phyloP scores from a whole-genome alignment of 2,113 vertebrate species.

The Dromiciops gliroides region DNA sequence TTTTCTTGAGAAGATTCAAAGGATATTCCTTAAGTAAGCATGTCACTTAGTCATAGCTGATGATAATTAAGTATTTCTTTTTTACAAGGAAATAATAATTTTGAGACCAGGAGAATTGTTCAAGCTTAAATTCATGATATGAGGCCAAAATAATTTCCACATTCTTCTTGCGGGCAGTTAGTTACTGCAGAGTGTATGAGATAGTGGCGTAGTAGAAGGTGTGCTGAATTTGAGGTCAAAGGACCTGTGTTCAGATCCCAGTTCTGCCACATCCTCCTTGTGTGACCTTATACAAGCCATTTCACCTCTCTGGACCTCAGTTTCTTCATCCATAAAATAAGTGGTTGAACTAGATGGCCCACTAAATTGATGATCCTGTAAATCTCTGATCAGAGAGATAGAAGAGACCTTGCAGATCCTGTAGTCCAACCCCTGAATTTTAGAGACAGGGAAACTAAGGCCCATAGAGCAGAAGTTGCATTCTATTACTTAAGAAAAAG shows the following conservation, averaged over 20 bases:
- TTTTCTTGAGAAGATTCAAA: conserved; percentile 32
- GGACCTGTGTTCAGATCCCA: background rate
- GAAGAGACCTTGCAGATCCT: background rate
- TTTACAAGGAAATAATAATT: conserved; percentile 25
- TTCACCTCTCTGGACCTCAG: background rate
- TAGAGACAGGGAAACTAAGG: conserved; percentile 68
- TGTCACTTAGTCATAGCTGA: conserved; percentile 17
- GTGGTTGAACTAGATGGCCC: background rate
- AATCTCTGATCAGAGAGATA: background rate
- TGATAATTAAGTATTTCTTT: conserved; percentile 2
- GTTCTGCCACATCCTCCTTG: background rate
- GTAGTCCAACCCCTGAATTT: background rate
- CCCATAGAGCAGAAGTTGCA: conserved; percentile 1
- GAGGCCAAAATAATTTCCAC: background rate
- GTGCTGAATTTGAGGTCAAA: background rate
- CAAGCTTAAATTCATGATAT: background rate
- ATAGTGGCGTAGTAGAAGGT: background rate
- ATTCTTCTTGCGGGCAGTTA: background rate
- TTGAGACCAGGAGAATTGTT: background rate
- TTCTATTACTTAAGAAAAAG: background rate
- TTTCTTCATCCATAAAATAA: background rate
- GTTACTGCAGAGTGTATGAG: background rate
- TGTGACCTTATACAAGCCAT: background rate
- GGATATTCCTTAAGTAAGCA: background rate
- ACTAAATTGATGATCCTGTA: background rate